Base-by-base conservation (phyloP, 2,797 vertebrate genomes). In the Pipistrellus nathusii region DNA sequence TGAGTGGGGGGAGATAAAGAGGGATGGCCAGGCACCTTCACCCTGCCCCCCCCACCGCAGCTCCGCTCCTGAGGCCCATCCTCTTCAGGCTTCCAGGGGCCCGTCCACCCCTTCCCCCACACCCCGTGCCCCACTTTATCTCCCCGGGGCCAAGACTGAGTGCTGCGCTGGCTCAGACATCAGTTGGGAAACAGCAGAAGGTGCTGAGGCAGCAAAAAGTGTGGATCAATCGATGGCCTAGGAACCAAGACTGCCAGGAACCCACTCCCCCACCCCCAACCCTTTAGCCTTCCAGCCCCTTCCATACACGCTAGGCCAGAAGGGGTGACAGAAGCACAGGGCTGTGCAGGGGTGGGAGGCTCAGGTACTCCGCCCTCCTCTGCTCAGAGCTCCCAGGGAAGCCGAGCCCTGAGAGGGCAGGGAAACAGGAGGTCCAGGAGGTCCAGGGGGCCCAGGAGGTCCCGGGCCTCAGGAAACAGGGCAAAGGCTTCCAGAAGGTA, bases 201-300 rank as follows among this genome's bases (percentile, higher is more conserved):
- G 57, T 95, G 97, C 97, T 97, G 97, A 97, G 90, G 51, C 94
- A 91, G 94, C 96, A 94, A 95, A 93, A 93, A 95, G 51, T 32
- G 0, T 35, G 57, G 44, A 95, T 95, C 91, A 96, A 97, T 97
- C 48, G 48, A 95, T 93, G 93, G 86, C 92, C 90, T 64, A 57
- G 85, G 90, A 96, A 84, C 88, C 62, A 32, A 73, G 90, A 46
- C 90, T 97, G 96, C 96, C 92, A 78, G 91, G 88, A 97, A 92
- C 71, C 86, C 62, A 41, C 30, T 44, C 80, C 46, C 46, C 46
- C 46, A 48, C 46, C 46, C 41, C 30, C 84, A 68, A 3, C 8
- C 80, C 53, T 78, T 64, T 41, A 64, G 94, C 68, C 59, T 15
- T 75, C 73, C 83, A 82, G 68, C 76, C 91, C 85, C 64, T 62